phyloP scores from a whole-genome alignment of 2,113 vertebrate genomes.

The Lonchura striata region DNA sequence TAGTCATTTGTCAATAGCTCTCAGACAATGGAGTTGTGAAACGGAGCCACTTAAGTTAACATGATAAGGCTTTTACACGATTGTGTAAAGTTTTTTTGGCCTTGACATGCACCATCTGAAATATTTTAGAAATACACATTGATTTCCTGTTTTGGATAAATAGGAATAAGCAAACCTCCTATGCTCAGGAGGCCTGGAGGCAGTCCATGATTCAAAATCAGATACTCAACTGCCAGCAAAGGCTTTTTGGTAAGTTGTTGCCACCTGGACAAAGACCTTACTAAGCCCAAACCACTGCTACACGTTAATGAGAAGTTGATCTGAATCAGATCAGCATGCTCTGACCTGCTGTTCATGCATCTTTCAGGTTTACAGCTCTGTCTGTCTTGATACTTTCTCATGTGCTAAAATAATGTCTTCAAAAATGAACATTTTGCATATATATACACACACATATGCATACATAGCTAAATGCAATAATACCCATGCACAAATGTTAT shows the following conservation, averaged over 20 bases:
- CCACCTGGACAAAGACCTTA: background rate
- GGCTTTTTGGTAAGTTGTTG: background rate
- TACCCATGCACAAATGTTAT: background rate
- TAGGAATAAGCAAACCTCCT: background rate
- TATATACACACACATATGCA: too few relatives aligned
- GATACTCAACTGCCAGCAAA: background rate
- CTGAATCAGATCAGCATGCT: background rate
- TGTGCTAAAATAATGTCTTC: background rate
- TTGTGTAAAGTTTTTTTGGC: background rate
- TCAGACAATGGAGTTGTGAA: background rate
- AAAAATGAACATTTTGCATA: background rate
- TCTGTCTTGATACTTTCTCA: background rate
- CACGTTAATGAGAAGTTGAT: background rate
- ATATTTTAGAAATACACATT: background rate
- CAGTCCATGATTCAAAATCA: background rate
- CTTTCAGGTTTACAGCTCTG: background rate
- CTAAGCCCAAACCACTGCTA: background rate
- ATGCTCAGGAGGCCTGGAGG: background rate
- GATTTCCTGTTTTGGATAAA: constrained; percentile 4
- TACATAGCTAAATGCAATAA: background rate
- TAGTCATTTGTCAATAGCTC: background rate
- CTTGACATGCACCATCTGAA: background rate
- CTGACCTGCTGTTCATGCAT: background rate
- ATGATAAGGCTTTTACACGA: background rate
- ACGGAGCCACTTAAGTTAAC: background rate